Conservation (phyloP, 2,113 vertebrate genomes). For the Stegastes partitus region DNA sequence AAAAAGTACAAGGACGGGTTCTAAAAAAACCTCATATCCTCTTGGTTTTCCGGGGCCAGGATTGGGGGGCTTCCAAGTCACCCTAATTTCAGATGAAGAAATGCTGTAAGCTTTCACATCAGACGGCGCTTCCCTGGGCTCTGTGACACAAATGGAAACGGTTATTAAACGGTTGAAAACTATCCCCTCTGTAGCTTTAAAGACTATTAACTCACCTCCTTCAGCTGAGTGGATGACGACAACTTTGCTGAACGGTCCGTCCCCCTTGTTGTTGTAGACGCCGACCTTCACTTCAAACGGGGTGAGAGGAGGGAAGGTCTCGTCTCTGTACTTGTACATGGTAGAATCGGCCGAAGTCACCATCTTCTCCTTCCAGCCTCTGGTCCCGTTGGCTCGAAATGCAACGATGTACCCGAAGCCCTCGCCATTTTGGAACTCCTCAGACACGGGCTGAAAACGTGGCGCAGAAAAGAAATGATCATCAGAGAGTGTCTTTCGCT, state of each 20-base stretch:
- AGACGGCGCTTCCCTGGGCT: conserved; percentile 91
- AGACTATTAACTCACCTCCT: conserved; percentile 87
- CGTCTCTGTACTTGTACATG: conserved; percentile 95
- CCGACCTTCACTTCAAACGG: conserved; percentile 98
- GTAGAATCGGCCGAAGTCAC: conserved; percentile 96
- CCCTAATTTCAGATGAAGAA: conserved; percentile 93
- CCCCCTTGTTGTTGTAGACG: conserved; percentile 98
- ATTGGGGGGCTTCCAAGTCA: conserved; percentile 91
- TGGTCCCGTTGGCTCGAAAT: conserved; percentile 94
- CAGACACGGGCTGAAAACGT: conserved; percentile 92
- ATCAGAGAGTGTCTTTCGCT: background rate
- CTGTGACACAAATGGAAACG: conserved; percentile 80
- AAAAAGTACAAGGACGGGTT: too few species aligned
- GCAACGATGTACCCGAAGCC: conserved; percentile 98
- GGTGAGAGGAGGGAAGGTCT: conserved; percentile 95
- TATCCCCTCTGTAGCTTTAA: background rate
- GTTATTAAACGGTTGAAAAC: background rate
- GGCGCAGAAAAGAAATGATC: background rate
- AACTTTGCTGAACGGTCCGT: conserved; percentile 94
- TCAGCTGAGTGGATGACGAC: conserved; percentile 95
- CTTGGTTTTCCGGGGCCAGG: conserved; percentile 93
- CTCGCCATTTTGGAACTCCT: conserved; percentile 97
- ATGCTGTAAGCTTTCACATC: conserved; percentile 91
- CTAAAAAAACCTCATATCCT: conserved; percentile 99
- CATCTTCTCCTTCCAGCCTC: conserved; percentile 99